phyloP scores from a whole-genome alignment of 2,113 vertebrate genomes.

The Ceyx margarethae region DNA sequence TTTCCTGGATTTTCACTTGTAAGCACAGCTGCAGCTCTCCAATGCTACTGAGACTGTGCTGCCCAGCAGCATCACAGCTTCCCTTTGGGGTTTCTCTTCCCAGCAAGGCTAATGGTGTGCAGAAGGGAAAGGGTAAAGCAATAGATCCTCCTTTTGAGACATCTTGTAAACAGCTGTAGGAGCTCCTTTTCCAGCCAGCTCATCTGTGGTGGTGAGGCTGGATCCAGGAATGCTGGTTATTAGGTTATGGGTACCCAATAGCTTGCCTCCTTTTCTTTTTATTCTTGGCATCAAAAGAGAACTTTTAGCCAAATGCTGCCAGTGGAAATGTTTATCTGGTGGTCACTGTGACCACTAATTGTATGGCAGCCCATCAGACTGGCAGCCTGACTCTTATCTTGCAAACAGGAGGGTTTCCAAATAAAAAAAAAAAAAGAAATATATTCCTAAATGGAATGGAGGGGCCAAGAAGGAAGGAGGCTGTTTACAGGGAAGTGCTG shows the following conservation, averaged over 20 bases:
- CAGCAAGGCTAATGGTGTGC: not conserved
- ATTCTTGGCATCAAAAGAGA: not conserved
- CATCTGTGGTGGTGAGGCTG: slow-evolving; percentile 10
- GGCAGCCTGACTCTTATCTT: not conserved
- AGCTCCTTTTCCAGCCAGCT: slow-evolving; percentile 31
- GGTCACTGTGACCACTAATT: slow-evolving; percentile 31
- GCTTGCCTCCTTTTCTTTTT: not conserved
- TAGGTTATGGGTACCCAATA: slow-evolving; percentile 5
- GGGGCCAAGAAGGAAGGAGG: not conserved
- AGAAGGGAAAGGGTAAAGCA: slow-evolving; percentile 23
- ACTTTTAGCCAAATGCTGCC: slow-evolving; percentile 3
- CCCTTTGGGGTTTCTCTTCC: not conserved
- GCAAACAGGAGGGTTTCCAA: not conserved
- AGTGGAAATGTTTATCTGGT: slow-evolving; percentile 50
- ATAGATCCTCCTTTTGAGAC: slow-evolving; percentile 4
- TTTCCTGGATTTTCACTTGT: not conserved
- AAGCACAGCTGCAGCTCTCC: not conserved
- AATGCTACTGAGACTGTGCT: accelerated
- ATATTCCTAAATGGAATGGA: not conserved
- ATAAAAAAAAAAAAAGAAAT: not conserved
- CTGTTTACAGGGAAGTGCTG: slow-evolving; percentile 50
- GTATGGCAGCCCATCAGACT: not conserved
- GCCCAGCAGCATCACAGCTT: accelerated
- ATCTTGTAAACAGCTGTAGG: slow-evolving; percentile 68
- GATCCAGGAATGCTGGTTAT: not conserved